Percentiles rank a stretch among this genome's conserved stretches.
These are phyloP conservation scores for Macquaria ambigua DNA, from an alignment of 2,113 vertebrate species.

Conservation along the genomic window DNA sequence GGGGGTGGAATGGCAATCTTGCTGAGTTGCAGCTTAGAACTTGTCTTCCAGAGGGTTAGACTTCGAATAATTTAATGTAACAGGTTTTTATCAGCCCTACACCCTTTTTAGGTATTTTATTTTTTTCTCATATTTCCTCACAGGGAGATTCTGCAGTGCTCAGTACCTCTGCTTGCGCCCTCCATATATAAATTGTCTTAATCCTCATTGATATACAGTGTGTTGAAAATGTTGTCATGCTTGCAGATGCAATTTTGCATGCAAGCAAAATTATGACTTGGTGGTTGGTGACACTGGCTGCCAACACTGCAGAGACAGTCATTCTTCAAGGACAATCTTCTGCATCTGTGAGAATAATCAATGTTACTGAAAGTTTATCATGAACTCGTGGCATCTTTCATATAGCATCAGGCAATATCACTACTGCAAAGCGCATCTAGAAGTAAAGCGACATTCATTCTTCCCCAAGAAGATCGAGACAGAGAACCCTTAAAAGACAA, in stretches of 20 bases:
- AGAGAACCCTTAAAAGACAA: constrained; percentile 2
- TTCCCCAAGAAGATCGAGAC: constrained; percentile 21
- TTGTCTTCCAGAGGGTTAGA: constrained; percentile 67
- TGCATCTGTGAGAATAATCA: constrained; percentile 74
- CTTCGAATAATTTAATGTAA: constrained; percentile 68
- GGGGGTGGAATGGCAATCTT: constrained; percentile 67
- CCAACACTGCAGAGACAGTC: constrained; percentile 68
- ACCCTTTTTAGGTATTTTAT: constrained; percentile 42
- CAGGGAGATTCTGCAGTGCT: constrained; percentile 17
- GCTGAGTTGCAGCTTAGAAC: constrained; percentile 76
- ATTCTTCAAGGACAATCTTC: constrained; percentile 77
- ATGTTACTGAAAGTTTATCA: constrained; percentile 72
- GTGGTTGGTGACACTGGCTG: constrained; percentile 70
- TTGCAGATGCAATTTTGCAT: constrained; percentile 76
- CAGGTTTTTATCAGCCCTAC: constrained; percentile 57
- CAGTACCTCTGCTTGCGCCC: not conserved
- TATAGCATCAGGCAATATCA: not conserved
- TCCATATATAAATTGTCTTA: constrained; percentile 64
- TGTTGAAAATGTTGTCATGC: constrained; percentile 71
- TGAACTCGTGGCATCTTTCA: constrained; percentile 57
- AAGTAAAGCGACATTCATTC: constrained; percentile 35
- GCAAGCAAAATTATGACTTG: constrained; percentile 73
- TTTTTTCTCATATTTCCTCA: constrained; percentile 47
- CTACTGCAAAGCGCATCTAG: constrained; percentile 1
- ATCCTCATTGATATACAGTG: constrained; percentile 71